Evolutionary conservation across 1,140 invertebrate species (phyloP), one percentile per base, ranked within the genome.

Genomic region (Drosophila repletoides): DNA sequence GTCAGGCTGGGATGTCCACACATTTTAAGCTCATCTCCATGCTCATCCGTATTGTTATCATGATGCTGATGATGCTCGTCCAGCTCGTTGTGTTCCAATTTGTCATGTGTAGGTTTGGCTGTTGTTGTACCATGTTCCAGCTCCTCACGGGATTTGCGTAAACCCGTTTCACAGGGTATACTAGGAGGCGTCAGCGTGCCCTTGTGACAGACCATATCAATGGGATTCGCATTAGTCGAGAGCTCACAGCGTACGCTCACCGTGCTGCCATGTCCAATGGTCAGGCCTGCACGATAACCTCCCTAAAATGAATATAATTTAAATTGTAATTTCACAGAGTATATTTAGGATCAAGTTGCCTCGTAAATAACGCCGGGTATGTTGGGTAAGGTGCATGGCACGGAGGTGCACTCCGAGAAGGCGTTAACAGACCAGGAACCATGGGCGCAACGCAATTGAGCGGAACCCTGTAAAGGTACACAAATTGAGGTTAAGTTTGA

Each of bases 361-460:
- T 94, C 91, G 80, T 97, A 97, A 15, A 94, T 93, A 0, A 95
- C 95, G 34, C 95, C 92, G 5, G 92, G 90, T 14, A 97, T 93
- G 1, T 92, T 90, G 1, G 95, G 95, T 5, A 97, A 91, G 24
- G 94, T 92, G 81, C 95, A 97, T 0, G 95, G 94, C 7, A 94
- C 94, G 87, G 95, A 93, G 10, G 93, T 92, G 90, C 95, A 96
- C 84, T 96, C 94, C 0, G 95, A 95, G 80, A 94, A 92, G 36
- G 93, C 92, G 10, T 93, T 93, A 0, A 94, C 93, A 1, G 94
- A 94, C 95, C 95, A 96, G 69, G 95, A 94, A 6, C 95, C 95
- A 72, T 94, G 94, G 91, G 93, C 95, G 76, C 95, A 97, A 19
- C 93, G 91, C 9, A 96, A 90, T 73, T 93, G 93, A 6, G 93